Evolutionary conservation across 2,888 invertebrate species (phyloP).

Genomic region (Pterostichus madidus): DNA sequence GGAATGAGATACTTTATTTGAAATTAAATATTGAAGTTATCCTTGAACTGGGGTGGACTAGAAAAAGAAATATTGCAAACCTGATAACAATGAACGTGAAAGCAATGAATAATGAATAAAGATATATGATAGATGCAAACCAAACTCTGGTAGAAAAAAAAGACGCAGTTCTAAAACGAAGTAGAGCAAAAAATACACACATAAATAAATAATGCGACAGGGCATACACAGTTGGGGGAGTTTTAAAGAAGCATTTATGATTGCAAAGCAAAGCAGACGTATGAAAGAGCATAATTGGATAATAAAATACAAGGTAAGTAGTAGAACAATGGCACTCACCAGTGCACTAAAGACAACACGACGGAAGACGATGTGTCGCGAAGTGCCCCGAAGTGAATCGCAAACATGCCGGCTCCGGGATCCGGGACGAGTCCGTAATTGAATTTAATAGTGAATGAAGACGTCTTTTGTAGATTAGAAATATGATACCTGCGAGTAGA

Average conservation of each 20-base stretch:
- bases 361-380: conserved; percentile 57
- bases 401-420: conserved; percentile 61
- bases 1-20: not conserved
- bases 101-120: conserved; percentile 64
- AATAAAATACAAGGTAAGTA: conserved; percentile 61
- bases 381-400: conserved; percentile 44
- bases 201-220: conserved; percentile 57
- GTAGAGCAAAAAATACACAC: conserved; percentile 50
- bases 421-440: conserved; percentile 69
- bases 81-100: conserved; percentile 54
- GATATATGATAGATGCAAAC: conserved; percentile 56
- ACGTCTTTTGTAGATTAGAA: conserved; percentile 71
- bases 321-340: conserved; percentile 52
- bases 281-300: conserved; percentile 63
- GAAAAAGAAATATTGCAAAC: conserved; percentile 55
- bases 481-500: conserved; percentile 70
- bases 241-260: conserved; percentile 58
- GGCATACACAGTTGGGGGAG: conserved; percentile 28
- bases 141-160: conserved; percentile 31
- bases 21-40: conserved; percentile 19
- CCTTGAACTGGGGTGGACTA: conserved; percentile 20
- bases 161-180: conserved; percentile 36
- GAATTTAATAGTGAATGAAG: conserved; percentile 72
- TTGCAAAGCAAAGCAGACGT: conserved; percentile 49
- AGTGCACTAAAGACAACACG: conserved; percentile 53